These are phyloP conservation scores for Odocoileus hemionus DNA, from an alignment of 2,113 vertebrate genomes.

Conservation along the genomic window DNA sequence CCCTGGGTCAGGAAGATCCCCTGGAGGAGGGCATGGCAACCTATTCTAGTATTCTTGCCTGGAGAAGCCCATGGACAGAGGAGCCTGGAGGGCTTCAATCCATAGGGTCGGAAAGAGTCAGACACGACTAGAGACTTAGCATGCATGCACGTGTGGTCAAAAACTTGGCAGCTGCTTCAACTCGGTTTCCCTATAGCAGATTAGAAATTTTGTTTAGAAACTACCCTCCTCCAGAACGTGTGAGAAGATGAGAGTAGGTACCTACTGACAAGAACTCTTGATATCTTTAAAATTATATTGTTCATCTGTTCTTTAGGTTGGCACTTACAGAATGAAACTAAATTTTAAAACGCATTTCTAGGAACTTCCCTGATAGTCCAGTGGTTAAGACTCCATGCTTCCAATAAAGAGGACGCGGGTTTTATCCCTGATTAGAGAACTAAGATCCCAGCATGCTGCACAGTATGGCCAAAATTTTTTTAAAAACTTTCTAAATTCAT, in stretches of 20 bases:
- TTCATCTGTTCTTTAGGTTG: background rate
- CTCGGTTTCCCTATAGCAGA: background rate
- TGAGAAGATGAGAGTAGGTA: background rate
- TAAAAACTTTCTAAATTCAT: background rate
- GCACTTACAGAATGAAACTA: background rate
- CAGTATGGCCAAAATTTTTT: background rate
- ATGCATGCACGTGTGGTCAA: background rate
- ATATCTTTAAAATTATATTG: background rate
- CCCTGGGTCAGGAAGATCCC: background rate
- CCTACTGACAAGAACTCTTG: background rate
- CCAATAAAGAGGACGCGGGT: background rate
- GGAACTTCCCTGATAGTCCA: background rate
- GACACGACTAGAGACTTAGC: background rate
- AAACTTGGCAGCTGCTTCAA: too few species aligned
- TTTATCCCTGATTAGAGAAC: background rate
- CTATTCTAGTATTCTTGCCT: background rate
- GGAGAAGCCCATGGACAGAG: background rate
- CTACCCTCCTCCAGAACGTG: background rate
- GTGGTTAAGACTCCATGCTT: background rate
- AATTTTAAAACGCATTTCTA: background rate
- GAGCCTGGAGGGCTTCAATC: background rate
- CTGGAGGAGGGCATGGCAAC: background rate
- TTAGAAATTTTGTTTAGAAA: background rate
- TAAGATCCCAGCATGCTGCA: background rate
- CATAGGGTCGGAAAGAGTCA: accelerated